Evolutionary conservation across 2,888 invertebrate genomes (phyloP), one percentile per base, ranked within the genome.

Genomic region (Agrochola circellaris): DNA sequence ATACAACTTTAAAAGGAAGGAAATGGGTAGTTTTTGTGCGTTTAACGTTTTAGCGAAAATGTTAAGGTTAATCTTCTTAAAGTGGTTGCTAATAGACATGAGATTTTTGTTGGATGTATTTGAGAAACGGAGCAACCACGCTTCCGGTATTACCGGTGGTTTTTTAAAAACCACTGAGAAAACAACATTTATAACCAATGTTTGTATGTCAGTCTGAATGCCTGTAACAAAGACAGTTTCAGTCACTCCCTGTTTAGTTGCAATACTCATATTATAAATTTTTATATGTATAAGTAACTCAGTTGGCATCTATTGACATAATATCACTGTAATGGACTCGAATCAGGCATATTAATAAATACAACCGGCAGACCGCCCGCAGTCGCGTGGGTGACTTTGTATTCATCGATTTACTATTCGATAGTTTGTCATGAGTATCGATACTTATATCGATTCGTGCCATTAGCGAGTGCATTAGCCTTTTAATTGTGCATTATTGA

Each of bases 401-500:
- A 89, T 90, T 90, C 91, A 91, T 90, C 89, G 89, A 89, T 89
- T 91, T 88, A 89, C 88, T 86, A 91, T 83, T 82, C 75, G 85
- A 87, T 87, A 83, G 74, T 87, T 87, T 87, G 84, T 87, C 86
- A 84, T 86, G 77, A 87, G 77, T 87, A 90, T 90, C 87, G 86
- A 90, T 90, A 86, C 80, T 87, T 84, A 86, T 88, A 86, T 87
- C 87, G 85, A 88, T 60, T 77, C 84, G 70, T 78, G 84, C 88
- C 88, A 91, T 91, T 91, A 91, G 89, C 87, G 90, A 91, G 93
- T 91, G 92, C 92, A 92, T 93, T 93, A 93, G 89, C 93, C 93
- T 94, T 93, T 93, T 94, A 93, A 94, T 94, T 93, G 94, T 93
- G 92, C 90, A 91, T 92, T 92, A 90, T 89, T 86, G 86, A 83